These are phyloP conservation scores for Addax nasomaculatus DNA, from an alignment of 2,113 vertebrate genomes.

Conservation along the genomic window DNA sequence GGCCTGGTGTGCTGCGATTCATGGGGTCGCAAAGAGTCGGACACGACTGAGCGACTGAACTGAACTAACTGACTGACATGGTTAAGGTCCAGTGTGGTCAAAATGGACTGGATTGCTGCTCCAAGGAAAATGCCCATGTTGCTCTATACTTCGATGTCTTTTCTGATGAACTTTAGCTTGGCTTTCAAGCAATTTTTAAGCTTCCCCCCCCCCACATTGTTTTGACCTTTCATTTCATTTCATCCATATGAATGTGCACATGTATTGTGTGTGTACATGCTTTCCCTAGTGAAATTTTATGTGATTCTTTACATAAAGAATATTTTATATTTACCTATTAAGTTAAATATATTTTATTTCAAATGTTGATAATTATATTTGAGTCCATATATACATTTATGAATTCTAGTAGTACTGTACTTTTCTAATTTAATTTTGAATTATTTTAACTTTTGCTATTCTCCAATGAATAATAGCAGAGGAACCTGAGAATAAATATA, in stretches of 20 bases:
- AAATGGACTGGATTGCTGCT: not conserved
- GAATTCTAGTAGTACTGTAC: not conserved
- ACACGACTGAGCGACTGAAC: too few relatives aligned
- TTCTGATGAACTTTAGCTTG: not conserved
- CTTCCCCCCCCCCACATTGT: not conserved
- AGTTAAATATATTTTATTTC: not conserved
- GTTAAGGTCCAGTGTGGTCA: not conserved
- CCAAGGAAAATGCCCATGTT: not conserved
- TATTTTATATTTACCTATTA: not conserved
- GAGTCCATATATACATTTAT: not conserved
- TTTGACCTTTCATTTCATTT: not conserved
- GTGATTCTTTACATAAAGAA: not conserved
- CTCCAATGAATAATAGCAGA: not conserved
- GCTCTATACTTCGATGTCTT: not conserved
- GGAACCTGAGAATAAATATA: not conserved
- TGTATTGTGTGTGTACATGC: not conserved
- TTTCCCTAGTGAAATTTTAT: not conserved
- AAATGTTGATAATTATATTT: not conserved
- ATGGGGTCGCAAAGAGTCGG: too few relatives aligned
- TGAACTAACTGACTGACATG: too few relatives aligned
- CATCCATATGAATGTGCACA: not conserved
- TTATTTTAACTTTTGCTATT: slow-evolving; percentile 1
- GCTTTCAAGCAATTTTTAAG: not conserved
- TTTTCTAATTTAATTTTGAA: not conserved
- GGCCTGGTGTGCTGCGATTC: too few relatives aligned